Evolutionary conservation across 2,113 vertebrate genomes (phyloP).

Genomic region (Psittacara wagleri): DNA sequence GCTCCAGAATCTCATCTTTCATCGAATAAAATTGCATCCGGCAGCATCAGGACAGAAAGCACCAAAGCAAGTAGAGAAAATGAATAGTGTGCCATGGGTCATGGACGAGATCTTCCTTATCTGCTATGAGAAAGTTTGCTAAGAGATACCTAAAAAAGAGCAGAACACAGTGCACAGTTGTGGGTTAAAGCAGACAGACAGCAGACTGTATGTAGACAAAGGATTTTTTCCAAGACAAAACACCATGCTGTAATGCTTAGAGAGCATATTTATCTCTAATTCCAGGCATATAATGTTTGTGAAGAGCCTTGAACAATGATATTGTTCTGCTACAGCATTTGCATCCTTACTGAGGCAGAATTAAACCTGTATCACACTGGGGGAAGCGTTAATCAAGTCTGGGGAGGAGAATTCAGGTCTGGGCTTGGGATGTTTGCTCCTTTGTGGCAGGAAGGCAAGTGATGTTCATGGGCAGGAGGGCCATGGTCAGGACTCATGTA

Average conservation of each 20-base stretch:
- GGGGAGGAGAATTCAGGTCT: not conserved
- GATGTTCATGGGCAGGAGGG: not conserved
- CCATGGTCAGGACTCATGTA: not conserved
- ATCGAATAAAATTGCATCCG: not conserved
- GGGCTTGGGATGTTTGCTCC: not conserved
- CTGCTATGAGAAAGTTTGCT: not conserved
- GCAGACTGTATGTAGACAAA: not conserved
- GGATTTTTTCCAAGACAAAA: not conserved
- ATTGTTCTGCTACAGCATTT: not conserved
- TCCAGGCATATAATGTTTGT: not conserved
- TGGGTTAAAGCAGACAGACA: not conserved
- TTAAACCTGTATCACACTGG: not conserved
- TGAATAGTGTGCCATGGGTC: not conserved
- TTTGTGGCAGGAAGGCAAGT: not conserved
- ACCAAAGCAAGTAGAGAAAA: not conserved
- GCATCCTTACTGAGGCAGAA: not conserved
- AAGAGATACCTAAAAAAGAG: not conserved
- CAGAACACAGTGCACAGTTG: not conserved
- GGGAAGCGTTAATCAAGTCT: not conserved
- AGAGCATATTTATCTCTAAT: not conserved
- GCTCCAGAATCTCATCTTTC: not conserved
- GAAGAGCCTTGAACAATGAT: not conserved
- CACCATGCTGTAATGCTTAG: rapidly evolving
- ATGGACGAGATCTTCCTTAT: not conserved
- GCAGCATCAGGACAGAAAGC: not conserved